Evolutionary conservation across 2,888 invertebrate genomes (phyloP), one percentile per base, ranked within the genome.

Genomic region (Nasonovia ribisnigri): DNA sequence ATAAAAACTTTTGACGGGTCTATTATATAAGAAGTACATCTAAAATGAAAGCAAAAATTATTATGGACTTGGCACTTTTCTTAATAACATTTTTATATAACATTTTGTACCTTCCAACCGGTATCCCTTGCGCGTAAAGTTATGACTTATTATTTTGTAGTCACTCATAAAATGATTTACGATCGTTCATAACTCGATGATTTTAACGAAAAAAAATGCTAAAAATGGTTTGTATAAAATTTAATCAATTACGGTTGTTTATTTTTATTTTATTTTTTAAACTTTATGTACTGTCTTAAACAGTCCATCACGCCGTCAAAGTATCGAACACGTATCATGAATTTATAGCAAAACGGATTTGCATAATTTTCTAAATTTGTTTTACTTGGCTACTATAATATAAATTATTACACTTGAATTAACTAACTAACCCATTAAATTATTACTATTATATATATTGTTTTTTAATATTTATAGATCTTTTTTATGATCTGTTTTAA

Each of bases 91-190:
- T 51, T 46, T 60, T 60, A 20, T 36, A 77, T 77, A 36, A 3
- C 8, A 77, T 24, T 77, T 77, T 67, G 36, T 77, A 77, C 77
- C 77, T 77, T 77, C 8, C 26, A 26, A 86, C 60, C 43, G 87
- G 67, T 60, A 84, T 20, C 11, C 10, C n/a, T 84, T 20, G 16
- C 36, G 16, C 46, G 86, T 24, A 84, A 60, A 77, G 29, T 57
- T 92, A 87, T 57, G n/a, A 91, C n/a, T 92, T 67, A n/a, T 92
- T 67, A 26, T 92, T 92, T 67, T 60, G 26, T 54, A 88, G 92
- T 88, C 43, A 43, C 29, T 60, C 42, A 51, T 92, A 60, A 92
- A 88, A 60, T 57, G 86, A 92, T 86, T 57, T 86, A 86, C 46
- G 57, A 36, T 36, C 20, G 36, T 86, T 46, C 43, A 84, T 51